Evolutionary conservation across 2,797 vertebrate species (phyloP).

Genomic region (Geotrypetes seraphini): DNA sequence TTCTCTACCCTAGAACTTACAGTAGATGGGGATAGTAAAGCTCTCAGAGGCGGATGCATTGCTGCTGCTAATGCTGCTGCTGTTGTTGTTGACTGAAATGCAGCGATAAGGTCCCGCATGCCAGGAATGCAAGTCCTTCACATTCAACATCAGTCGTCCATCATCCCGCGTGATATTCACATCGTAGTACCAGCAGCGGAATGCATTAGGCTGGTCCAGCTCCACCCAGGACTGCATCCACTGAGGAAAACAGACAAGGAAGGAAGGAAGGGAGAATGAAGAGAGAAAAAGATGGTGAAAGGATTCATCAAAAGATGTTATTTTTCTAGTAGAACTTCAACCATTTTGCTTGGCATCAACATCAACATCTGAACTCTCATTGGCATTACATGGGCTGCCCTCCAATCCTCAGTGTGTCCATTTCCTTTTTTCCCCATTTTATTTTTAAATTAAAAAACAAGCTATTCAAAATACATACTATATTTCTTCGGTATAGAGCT

Average conservation of each 20-base stretch:
- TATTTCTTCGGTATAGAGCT: no score
- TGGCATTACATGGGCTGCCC: no score
- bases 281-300: neutral
- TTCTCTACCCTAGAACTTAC: slow-evolving; percentile 45
- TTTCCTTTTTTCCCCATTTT: no score
- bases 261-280: neutral
- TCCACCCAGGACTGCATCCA: slow-evolving; percentile 30
- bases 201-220: slow-evolving; percentile 13
- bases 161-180: slow-evolving; percentile 12
- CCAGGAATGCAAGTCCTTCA: slow-evolving; percentile 19
- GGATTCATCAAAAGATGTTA: no score
- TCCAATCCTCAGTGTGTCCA: no score
- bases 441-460: no score
- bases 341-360: no score
- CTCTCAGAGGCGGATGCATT: slow-evolving; percentile 14
- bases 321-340: no score
- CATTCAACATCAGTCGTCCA: slow-evolving; percentile 25
- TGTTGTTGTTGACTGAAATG: slow-evolving; percentile 22
- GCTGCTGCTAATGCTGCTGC: slow-evolving; percentile 7
- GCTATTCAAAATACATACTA: no score
- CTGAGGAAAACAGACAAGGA: slow-evolving; percentile 5
- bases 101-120: slow-evolving; percentile 56
- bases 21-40: slow-evolving; percentile 49
- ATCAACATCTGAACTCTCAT: no score
- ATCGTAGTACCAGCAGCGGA: slow-evolving; percentile 30